Base-by-base conservation (phyloP, 2,113 vertebrate species). In the Bagarius yarrelli region DNA sequence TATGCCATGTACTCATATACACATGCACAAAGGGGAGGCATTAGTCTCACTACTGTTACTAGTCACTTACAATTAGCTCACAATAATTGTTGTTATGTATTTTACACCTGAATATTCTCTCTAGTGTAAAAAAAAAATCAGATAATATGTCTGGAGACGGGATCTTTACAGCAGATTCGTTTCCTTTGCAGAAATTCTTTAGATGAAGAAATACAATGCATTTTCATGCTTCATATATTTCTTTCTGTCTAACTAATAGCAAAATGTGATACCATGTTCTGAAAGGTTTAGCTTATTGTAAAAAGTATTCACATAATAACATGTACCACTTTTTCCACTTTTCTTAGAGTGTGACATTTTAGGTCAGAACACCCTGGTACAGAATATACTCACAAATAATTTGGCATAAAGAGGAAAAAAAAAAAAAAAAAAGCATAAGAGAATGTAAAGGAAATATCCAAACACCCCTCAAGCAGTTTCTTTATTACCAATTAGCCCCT, bases 1-100 rank as follows among this genome's bases (percentile, higher is more conserved):
- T 25, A 25, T 71, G 69, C 52, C 69, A 71, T 71, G n/a, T 19
- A 19, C 52, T 71, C 44, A 52, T 52, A 52, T 71, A 19, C 36
- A 44, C 25, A 71, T 30, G 14, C 47, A 71, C 25, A 30, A 16
- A 13, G n/a, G 67, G 6, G n/a, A 27, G 18, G 40, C n/a, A 18
- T 50, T 18, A 27, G 25, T 14, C 44, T 52, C 67, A 50, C 1
- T 50, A 27, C 44, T 70, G n/a, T 27, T 70, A 50, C 67, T 50
- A 50, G 67, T 27, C 14, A 2, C 47, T 50, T 70, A 69, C 11
- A 70, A 13, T 70, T 5, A n/a, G 8, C 12, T n/a, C 36, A 69
- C 36, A 15, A 50, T 50, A 18, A 70, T 50, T 50, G 23, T 50
- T 47, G 66, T 25, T 47, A 16, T 50, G 23, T 25, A 6, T 47